Evolutionary conservation across 2,888 invertebrate genomes (phyloP).

Genomic region (Mythimna pallens): DNA sequence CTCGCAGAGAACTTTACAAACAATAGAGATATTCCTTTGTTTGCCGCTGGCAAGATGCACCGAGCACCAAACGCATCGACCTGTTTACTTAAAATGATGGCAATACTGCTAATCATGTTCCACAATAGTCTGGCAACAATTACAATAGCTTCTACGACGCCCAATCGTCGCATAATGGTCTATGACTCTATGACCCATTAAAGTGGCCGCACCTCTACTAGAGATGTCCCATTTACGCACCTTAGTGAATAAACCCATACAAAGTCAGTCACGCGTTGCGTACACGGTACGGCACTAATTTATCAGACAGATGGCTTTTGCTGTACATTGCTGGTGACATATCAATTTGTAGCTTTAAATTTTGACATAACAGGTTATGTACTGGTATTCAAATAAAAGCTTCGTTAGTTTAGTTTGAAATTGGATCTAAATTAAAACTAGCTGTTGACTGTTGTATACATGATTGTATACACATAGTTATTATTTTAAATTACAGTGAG

Average conservation of each 20-base stretch:
- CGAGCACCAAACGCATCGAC: constrained; percentile 28
- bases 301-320: constrained; percentile 47
- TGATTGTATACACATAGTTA: constrained; percentile 31
- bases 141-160: constrained; percentile 80
- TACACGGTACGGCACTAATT: constrained; percentile 48
- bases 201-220: constrained; percentile 78
- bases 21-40: constrained; percentile 71
- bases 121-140: constrained; percentile 75
- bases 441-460: constrained; percentile 25
- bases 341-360: constrained; percentile 31
- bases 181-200: constrained; percentile 77
- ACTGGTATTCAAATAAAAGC: constrained; percentile 33
- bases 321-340: constrained; percentile 38
- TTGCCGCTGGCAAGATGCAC: constrained; percentile 64
- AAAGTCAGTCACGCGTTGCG: constrained; percentile 74
- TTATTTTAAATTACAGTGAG: constrained; percentile 54
- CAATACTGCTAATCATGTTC: constrained; percentile 68
- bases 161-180: constrained; percentile 76
- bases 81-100: constrained; percentile 68
- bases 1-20: constrained; percentile 66
- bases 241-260: constrained; percentile 67
- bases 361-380: constrained; percentile 34
- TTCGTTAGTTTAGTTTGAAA: constrained; percentile 43
- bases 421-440: constrained; percentile 55
- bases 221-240: constrained; percentile 81